Conservation (phyloP, 35 echinoderm and acorn worm genomes). For the Hemicentrotus pulcherrimus region DNA sequence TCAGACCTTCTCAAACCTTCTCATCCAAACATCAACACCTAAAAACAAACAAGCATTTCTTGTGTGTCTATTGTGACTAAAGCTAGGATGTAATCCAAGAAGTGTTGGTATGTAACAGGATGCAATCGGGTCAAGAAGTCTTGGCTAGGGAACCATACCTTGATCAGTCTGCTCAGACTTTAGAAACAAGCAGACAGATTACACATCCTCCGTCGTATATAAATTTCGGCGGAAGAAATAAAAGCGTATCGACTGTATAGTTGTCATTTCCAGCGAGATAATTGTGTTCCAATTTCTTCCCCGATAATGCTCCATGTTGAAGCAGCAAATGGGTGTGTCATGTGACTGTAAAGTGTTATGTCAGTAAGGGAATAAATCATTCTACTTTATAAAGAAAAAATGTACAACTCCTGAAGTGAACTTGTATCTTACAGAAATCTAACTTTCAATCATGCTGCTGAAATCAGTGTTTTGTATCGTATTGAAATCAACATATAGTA, state of each 20-base stretch:
- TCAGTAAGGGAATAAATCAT: too few species aligned
- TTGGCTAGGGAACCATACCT: background rate
- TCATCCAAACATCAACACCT: background rate
- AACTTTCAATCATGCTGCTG: too few species aligned
- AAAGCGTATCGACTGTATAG: background rate
- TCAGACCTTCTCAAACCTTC: background rate
- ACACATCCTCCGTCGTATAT: background rate
- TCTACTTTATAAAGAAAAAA: too few species aligned
- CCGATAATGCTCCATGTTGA: background rate
- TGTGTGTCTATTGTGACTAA: background rate
- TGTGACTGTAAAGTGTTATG: background rate
- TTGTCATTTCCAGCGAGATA: background rate
- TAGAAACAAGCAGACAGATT: background rate
- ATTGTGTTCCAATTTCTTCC: background rate
- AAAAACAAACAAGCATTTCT: background rate
- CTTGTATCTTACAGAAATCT: too few species aligned
- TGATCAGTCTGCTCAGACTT: background rate
- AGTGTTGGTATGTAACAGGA: background rate
- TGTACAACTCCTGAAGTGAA: too few species aligned
- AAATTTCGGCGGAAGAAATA: background rate
- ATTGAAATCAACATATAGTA: too few species aligned
- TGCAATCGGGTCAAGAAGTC: slow-evolving; percentile 9
- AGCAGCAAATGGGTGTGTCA: background rate
- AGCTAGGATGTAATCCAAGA: background rate
- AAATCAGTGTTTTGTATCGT: too few species aligned